Evolutionary conservation across 2,888 invertebrate genomes (phyloP).

Genomic region (Thelaira solivaga): DNA sequence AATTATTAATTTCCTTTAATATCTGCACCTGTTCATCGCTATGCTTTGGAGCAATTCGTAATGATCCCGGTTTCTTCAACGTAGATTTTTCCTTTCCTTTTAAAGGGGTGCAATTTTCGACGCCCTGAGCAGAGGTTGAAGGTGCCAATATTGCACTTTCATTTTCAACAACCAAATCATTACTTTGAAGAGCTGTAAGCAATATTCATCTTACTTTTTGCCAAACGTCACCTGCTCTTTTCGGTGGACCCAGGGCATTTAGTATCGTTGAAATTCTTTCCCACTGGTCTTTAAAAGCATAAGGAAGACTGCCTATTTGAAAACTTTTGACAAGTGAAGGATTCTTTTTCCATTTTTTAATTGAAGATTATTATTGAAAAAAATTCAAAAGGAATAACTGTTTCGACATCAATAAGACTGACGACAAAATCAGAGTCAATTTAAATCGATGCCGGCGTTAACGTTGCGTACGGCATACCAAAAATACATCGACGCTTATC

Average conservation of each 20-base stretch:
- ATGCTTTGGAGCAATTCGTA: not conserved
- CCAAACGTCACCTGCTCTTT: not conserved
- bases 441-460: not conserved
- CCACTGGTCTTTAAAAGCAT: constrained; percentile 5
- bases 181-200: not conserved
- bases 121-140: not conserved
- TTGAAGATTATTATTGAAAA: no score
- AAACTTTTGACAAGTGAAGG: not conserved
- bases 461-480: no score
- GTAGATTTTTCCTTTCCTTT: not conserved
- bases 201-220: not conserved
- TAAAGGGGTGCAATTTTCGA: not conserved
- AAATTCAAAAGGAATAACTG: not conserved
- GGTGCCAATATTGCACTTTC: not conserved
- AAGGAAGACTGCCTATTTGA: not conserved
- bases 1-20: not conserved
- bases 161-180: not conserved
- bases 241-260: not conserved
- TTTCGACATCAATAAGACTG: not conserved
- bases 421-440: not conserved
- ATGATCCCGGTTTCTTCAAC: not conserved
- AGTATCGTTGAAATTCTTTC: not conserved
- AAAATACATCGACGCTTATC: not conserved
- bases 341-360: not conserved
- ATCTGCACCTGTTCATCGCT: not conserved